Evolutionary conservation across 2,888 invertebrate species (phyloP), one percentile per base, ranked within the genome.

Genomic region (Cerceris ruficornis): DNA sequence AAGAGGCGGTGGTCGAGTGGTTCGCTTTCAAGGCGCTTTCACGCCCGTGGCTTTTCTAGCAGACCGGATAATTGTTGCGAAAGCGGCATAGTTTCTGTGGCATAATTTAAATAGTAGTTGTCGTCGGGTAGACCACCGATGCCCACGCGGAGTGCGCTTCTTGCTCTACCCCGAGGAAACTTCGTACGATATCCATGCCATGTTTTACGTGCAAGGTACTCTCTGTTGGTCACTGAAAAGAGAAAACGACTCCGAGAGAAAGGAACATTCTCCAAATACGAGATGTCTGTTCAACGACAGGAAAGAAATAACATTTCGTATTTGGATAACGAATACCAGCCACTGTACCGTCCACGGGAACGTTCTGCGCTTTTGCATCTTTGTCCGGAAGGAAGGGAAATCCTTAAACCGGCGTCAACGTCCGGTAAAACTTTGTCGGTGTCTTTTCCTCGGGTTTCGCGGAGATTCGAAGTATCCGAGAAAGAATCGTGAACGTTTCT

Each of bases 21-120:
- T 80, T 82, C 50, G 67, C 71, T 79, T 72, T 75, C 71, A 59
- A 69, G 69, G 58, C 76, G 79, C 85, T 85, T 85, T 85, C 83
- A 81, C 79, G 72, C 68, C 55, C 17, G 55, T 14, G 60, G 62
- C 70, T 85, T 69, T 85, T 78, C 76, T 77, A 82, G 11, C 77
- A 66, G 80, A 65, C 76, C 78, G 70, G 72, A 85, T 85, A 85
- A 83, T 81, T 85, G 83, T 82, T 83, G 85, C 85, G 85, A 85
- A 85, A 85, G 85, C 75, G 85, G 69, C 85, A 85, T 84, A 85
- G 85, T 83, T 85, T 81, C 85, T 65, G 77, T 73, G 67, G 77
- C 78, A 80, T 85, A 75, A 83, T 85, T 85, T 85, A 80, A 85
- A 85, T 81, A 75, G 80, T 64, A 59, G 77, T 58, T 77, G 77